These are phyloP conservation scores for Dendrolimus pini DNA, from an alignment of 2,888 invertebrate species.

Conservation along the genomic window DNA sequence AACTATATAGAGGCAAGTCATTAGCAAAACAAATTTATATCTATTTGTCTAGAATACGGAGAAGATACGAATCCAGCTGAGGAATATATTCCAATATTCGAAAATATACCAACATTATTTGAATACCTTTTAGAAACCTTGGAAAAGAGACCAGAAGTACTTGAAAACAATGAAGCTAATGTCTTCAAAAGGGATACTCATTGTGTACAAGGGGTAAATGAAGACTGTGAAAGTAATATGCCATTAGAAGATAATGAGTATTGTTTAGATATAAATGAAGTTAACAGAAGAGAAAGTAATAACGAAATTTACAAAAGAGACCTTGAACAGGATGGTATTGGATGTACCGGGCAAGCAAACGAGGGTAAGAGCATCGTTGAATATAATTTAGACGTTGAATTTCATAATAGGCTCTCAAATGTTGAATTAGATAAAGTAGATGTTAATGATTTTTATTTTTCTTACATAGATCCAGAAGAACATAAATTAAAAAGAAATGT, in stretches of 20 bases:
- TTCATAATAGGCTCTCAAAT: not conserved
- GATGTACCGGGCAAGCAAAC: too few species aligned
- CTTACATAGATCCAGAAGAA: not conserved
- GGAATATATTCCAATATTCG: conserved; percentile 36
- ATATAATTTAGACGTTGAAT: not conserved
- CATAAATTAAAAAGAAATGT: too few species aligned
- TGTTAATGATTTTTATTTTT: not conserved
- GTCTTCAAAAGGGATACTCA: conserved; percentile 19
- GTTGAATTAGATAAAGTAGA: not conserved
- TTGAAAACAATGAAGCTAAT: conserved; percentile 35
- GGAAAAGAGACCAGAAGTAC: conserved; percentile 37
- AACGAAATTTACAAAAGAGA: not conserved
- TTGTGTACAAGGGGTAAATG: conserved; percentile 2
- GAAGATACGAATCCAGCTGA: conserved; percentile 16
- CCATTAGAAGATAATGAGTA: conserved; percentile 5
- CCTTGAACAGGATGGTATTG: not conserved
- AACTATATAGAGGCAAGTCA: too few species aligned
- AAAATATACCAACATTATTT: conserved; percentile 39
- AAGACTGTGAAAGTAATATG: conserved; percentile 5
- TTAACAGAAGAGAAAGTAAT: not conserved
- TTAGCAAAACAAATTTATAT: too few species aligned
- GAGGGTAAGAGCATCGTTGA: not conserved
- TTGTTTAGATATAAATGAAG: conserved; percentile 3
- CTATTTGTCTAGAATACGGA: conserved; percentile 12
- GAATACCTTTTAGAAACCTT: conserved; percentile 39